These are phyloP conservation scores for Drosophila pectinifera DNA, from an alignment of 1,140 invertebrate species.

Conservation along the genomic window DNA sequence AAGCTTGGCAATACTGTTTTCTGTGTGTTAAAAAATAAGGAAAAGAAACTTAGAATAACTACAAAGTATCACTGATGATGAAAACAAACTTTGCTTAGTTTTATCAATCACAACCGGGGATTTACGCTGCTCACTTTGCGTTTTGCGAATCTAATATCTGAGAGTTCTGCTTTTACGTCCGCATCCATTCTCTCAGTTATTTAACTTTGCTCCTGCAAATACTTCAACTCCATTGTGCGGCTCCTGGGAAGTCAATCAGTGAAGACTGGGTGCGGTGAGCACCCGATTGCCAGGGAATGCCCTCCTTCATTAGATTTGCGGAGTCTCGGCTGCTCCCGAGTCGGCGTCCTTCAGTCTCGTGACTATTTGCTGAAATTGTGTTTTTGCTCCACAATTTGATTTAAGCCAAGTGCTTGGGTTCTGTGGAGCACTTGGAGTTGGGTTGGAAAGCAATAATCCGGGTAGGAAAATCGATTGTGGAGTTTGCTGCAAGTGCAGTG, in stretches of 20 bases:
- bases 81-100: conserved; percentile 21
- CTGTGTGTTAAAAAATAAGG: background rate
- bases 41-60: background rate
- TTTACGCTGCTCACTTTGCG: conserved; percentile 20
- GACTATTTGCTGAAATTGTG: conserved; percentile 40
- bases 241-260: conserved; percentile 33
- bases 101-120: conserved; percentile 9
- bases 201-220: conserved; percentile 17
- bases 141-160: conserved; percentile 8
- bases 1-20: background rate
- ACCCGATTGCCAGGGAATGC: conserved; percentile 23
- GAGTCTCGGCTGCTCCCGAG: conserved; percentile 3
- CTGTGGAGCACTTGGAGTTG: background rate
- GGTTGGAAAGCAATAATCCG: conserved; percentile 31
- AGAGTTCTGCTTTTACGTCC: background rate
- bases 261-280: conserved; percentile 22
- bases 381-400: conserved; percentile 36
- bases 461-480: conserved; percentile 19
- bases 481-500: background rate
- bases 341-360: conserved; percentile 16
- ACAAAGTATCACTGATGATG: conserved; percentile 5
- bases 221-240: conserved; percentile 5
- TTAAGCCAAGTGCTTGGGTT: conserved; percentile 23
- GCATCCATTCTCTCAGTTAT: conserved; percentile 11
- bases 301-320: conserved; percentile 43